Conservation (phyloP, 2,888 invertebrate species). For the Hirtodrosophila alboralis region DNA sequence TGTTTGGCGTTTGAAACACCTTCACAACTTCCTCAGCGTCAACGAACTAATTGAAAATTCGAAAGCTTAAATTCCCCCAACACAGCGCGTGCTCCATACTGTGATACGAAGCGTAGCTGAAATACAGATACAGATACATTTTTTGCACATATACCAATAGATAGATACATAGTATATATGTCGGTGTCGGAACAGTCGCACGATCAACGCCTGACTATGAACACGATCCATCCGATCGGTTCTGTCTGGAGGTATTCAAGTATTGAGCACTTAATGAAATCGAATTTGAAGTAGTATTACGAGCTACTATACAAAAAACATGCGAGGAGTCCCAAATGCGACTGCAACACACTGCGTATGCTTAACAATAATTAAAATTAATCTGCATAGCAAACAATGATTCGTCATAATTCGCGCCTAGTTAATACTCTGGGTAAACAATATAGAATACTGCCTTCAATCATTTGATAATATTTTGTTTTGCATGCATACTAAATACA, state of each 20-base stretch:
- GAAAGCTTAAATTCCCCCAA: constrained; percentile 71
- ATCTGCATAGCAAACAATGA: constrained; percentile 29
- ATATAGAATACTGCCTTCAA: constrained; percentile 47
- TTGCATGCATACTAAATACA: constrained; percentile 48
- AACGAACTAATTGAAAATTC: constrained; percentile 79
- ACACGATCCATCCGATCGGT: constrained; percentile 62
- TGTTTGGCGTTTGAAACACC: constrained; percentile 58
- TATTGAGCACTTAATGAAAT: constrained; percentile 55
- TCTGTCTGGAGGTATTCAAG: constrained; percentile 45
- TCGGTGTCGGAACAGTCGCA: constrained; percentile 33
- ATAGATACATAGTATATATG: constrained; percentile 7
- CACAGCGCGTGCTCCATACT: constrained; percentile 66
- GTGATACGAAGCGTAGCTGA: constrained; percentile 24
- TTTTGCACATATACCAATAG: too few species aligned
- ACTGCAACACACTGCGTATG: constrained; percentile 55
- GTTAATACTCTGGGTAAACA: constrained; percentile 57
- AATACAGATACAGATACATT: constrained; percentile 7
- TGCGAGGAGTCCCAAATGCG: constrained; percentile 3
- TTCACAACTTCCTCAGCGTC: constrained; percentile 76
- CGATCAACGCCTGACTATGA: constrained; percentile 44
- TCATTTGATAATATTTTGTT: constrained; percentile 73
- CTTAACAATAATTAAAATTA: constrained; percentile 48
- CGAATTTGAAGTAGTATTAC: constrained; percentile 44
- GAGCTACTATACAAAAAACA: too few species aligned
- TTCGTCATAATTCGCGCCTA: constrained; percentile 68